Evolutionary conservation across 2,113 vertebrate species (phyloP), one percentile per base, ranked within the genome.

Genomic region (Ramphastos sulfuratus): DNA sequence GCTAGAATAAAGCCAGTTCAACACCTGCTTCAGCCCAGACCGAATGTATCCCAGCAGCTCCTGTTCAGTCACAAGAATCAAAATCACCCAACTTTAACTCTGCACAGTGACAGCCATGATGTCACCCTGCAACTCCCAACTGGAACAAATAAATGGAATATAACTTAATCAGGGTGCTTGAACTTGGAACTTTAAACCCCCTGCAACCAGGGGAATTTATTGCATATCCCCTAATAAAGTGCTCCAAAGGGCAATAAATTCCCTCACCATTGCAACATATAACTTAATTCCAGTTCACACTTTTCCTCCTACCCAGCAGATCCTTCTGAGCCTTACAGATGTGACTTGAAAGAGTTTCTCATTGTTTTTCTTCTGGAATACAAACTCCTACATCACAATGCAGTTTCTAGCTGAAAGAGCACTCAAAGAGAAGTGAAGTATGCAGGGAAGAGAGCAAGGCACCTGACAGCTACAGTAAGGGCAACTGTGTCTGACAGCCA

Each of bases 221-320:
- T 60, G 55, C 20, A 10, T 10, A 79, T 25, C 33, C n/a, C 42
- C 16, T 3, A 2, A 67, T 15, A 33, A 81, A 70, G 14, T 3
- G 5, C n/a, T 86, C 58, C 39, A 60, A n/a, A 54, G 55, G 61
- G 71, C 23, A 82, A 64, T 56, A 89, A 79, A 65, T 70, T 14
- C 16, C 24, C 30, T 55, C 69, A 15, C 55, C 66, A 31, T 28
- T 65, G 76, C 72, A 92, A 69, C 8, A 52, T 4, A 9, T 9
- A 42, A 37, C 24, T 77, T 58, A 48, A 18, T 46, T 67, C 18
- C 63, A 90, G 65, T 58, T 87, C 42, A 2, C 59, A 55, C 65
- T 89, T 86, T 86, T 93, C 81, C 74, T 58, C 64, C 58, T 55
- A 72, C 73, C 35, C 54, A 75, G 72, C 37, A 77, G 83, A 58